Percentiles rank a stretch among this genome's conserved stretches.
Conservation (phyloP, 2,113 vertebrate species). For the Pseudonaja textilis region DNA sequence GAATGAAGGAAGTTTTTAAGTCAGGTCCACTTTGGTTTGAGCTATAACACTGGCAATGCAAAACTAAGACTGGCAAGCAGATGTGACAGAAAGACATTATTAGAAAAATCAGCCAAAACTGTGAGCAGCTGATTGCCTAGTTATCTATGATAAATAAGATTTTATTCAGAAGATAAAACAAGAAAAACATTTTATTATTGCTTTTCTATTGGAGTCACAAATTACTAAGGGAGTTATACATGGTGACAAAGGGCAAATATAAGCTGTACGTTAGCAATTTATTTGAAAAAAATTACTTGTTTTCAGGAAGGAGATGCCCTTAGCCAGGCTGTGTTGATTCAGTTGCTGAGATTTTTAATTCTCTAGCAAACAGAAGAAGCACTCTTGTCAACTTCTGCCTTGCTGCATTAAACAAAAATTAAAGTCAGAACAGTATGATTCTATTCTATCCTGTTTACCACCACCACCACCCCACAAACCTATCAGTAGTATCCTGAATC, state of each 20-base stretch:
- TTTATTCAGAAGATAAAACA: not conserved
- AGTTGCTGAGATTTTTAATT: not conserved
- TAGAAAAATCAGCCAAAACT: not conserved
- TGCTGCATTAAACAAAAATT: not conserved
- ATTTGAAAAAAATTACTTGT: not conserved
- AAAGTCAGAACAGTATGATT: not conserved
- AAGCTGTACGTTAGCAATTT: not conserved
- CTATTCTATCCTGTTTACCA: too few relatives aligned
- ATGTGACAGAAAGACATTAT: not conserved
- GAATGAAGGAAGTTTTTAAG: not conserved
- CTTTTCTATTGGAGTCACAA: not conserved
- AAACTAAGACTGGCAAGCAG: not conserved
- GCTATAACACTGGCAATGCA: too few relatives aligned
- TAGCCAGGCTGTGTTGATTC: not conserved
- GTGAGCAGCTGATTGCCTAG: not conserved
- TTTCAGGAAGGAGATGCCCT: not conserved
- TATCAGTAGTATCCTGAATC: not conserved
- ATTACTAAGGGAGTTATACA: not conserved
- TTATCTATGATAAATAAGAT: constrained; percentile 1
- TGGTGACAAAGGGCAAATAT: not conserved
- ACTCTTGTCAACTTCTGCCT: not conserved
- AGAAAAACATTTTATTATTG: not conserved
- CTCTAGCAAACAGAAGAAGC: not conserved
- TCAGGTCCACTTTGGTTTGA: not conserved
- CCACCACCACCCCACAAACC: not conserved